A percentile compares a stretch with the other conserved stretches of the same genome.
These are phyloP conservation scores for Acanthurus tractus DNA, from an alignment of 2,797 vertebrate genomes.

Conservation along the genomic window DNA sequence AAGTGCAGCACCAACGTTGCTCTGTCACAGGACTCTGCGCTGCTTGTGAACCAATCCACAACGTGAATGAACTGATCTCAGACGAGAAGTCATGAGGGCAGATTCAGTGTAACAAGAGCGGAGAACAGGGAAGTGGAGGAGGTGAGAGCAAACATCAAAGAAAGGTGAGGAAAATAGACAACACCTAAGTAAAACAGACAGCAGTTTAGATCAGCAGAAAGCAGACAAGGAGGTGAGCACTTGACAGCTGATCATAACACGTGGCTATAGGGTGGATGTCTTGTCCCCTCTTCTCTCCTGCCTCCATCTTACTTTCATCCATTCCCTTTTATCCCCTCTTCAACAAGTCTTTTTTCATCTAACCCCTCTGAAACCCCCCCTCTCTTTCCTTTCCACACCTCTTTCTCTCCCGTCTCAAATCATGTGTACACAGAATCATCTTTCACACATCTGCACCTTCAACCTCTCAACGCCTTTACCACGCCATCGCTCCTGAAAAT, in stretches of 20 bases:
- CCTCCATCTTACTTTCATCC: constrained; percentile 46
- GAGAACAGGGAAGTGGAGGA: constrained; percentile 32
- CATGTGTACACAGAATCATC: constrained; percentile 50
- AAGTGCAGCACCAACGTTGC: constrained; percentile 31
- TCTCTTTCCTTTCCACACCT: constrained; percentile 44
- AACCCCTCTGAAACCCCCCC: constrained; percentile 12
- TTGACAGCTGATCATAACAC: constrained; percentile 68
- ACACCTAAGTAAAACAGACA: constrained; percentile 41
- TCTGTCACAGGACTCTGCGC: neutral
- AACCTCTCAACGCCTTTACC: constrained; percentile 33
- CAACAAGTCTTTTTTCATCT: constrained; percentile 42
- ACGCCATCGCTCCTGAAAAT: neutral
- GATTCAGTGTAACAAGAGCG: constrained; percentile 24
- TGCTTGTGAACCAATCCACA: constrained; percentile 29
- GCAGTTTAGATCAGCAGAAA: constrained; percentile 45
- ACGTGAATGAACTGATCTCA: constrained; percentile 48
- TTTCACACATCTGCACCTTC: constrained; percentile 48
- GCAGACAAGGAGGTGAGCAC: constrained; percentile 28
- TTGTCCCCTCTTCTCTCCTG: constrained; percentile 43
- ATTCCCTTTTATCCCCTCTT: constrained; percentile 43
- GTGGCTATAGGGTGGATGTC: constrained; percentile 59
- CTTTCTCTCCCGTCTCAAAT: constrained; percentile 35
- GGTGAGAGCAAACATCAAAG: constrained; percentile 65
- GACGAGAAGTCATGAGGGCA: constrained; percentile 42
- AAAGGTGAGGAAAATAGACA: constrained; percentile 59